Percentiles rank a stretch among this genome's conserved stretches.
These are phyloP conservation scores for Nyctibius bracteatus DNA, from an alignment of 2,113 vertebrate genomes.

Conservation along the genomic window DNA sequence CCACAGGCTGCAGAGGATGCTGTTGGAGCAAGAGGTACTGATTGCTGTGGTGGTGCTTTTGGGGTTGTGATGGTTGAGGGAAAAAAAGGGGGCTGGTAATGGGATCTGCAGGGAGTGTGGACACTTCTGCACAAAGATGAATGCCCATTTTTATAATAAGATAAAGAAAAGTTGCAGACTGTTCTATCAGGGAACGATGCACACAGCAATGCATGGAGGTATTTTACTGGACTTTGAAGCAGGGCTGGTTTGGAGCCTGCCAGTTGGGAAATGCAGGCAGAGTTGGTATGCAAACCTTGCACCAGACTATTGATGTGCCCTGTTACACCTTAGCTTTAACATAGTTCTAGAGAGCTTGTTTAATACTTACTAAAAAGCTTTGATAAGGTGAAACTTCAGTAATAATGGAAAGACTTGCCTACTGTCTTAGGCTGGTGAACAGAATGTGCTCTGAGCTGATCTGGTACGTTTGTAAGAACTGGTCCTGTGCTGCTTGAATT, in stretches of 20 bases:
- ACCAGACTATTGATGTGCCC: neutral
- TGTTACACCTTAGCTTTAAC: neutral
- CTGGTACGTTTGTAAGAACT: neutral
- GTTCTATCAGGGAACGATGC: neutral
- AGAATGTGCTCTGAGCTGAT: neutral
- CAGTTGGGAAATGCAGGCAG: neutral
- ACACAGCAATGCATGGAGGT: neutral
- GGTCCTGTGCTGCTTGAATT: neutral
- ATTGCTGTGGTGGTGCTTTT: neutral
- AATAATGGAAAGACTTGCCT: neutral
- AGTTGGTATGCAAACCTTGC: neutral
- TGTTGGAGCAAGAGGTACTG: neutral
- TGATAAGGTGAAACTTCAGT: neutral
- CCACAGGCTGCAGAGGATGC: neutral
- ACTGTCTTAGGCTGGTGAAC: neutral
- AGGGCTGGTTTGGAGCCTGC: neutral
- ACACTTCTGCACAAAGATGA: neutral
- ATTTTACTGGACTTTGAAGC: neutral
- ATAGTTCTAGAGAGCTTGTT: neutral
- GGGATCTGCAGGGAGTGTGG: neutral
- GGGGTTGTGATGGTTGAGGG: neutral
- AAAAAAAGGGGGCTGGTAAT: neutral
- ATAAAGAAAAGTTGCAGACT: neutral
- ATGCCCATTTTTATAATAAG: neutral
- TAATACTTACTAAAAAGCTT: neutral